Percentiles rank a stretch among this genome's conserved stretches.
These are phyloP conservation scores for Chaetodon auriga DNA, from an alignment of 2,113 vertebrate genomes.

Conservation along the genomic window DNA sequence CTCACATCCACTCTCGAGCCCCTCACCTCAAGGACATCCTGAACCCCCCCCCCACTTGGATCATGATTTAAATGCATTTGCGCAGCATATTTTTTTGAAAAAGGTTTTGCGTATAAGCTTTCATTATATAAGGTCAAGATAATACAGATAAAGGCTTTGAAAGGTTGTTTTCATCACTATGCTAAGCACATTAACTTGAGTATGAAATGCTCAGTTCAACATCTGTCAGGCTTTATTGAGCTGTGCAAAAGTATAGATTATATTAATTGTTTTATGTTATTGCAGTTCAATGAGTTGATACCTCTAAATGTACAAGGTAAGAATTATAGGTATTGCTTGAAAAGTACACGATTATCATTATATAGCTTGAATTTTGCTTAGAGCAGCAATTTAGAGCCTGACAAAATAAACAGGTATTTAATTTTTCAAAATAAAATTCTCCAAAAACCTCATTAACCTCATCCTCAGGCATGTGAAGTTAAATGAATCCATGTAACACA, in stretches of 20 bases:
- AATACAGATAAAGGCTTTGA: neutral
- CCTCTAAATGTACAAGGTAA: slow-evolving; percentile 67
- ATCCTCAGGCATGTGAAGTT: slow-evolving; percentile 17
- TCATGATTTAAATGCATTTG: slow-evolving; percentile 3
- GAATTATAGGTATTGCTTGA: slow-evolving; percentile 11
- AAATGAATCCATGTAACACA: neutral
- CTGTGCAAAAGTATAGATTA: neutral
- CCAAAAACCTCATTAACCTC: slow-evolving; percentile 25
- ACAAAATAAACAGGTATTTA: neutral
- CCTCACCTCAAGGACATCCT: slow-evolving; percentile 26
- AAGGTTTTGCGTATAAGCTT: slow-evolving; percentile 1
- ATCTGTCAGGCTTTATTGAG: neutral
- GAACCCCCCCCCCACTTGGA: neutral
- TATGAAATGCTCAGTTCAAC: neutral
- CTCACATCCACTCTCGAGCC: neutral
- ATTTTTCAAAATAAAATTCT: neutral
- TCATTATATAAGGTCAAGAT: slow-evolving; percentile 9
- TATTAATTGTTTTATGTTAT: slow-evolving; percentile 52
- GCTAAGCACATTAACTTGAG: neutral
- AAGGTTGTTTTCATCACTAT: slow-evolving; percentile 4
- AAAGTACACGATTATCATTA: neutral
- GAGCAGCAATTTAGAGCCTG: slow-evolving; percentile 26
- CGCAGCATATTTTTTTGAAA: neutral
- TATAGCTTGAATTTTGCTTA: slow-evolving; percentile 11
- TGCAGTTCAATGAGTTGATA: slow-evolving; percentile 66